Percentiles rank a stretch among this genome's conserved stretches.
These are phyloP conservation scores for Tetragonula clypearis DNA, from an alignment of 1,140 invertebrate genomes.

Conservation along the genomic window DNA sequence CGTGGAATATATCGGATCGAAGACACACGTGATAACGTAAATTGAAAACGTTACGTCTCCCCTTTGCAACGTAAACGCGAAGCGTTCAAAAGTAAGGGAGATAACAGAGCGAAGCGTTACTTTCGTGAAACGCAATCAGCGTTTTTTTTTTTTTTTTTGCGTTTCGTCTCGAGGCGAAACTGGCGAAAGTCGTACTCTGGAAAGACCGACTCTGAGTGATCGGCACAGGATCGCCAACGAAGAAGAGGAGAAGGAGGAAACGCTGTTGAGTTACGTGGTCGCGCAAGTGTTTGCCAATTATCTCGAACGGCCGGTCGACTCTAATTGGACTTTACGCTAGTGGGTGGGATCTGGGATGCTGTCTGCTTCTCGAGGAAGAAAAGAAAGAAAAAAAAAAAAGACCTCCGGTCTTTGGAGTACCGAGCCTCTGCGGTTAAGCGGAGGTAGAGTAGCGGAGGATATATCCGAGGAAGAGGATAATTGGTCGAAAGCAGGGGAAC, in stretches of 20 bases:
- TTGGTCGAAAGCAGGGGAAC: slow-evolving; percentile 59
- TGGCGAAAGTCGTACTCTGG: slow-evolving; percentile 32
- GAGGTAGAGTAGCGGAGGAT: background rate
- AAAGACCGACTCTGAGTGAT: slow-evolving; percentile 8
- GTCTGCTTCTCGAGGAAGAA: slow-evolving; percentile 50
- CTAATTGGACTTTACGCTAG: slow-evolving; percentile 77
- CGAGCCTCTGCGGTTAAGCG: background rate
- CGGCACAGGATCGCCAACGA: slow-evolving; percentile 17
- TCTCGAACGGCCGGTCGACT: slow-evolving; percentile 75
- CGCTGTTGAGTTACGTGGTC: slow-evolving; percentile 74
- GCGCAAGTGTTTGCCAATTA: slow-evolving; percentile 76
- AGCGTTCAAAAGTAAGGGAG: background rate
- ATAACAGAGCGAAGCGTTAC: slow-evolving; percentile 11
- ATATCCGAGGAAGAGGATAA: slow-evolving; percentile 53
- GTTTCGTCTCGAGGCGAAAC: background rate
- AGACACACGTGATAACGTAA: too few relatives aligned
- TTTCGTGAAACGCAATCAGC: slow-evolving; percentile 22
- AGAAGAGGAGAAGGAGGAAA: slow-evolving; percentile 59
- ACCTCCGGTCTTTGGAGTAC: background rate
- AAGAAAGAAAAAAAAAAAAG: slow-evolving; percentile 3
- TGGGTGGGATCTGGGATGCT: slow-evolving; percentile 75
- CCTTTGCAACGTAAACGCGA: background rate
- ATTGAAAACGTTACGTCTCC: background rate
- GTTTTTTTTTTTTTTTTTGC: too few relatives aligned
- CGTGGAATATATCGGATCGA: too few relatives aligned